Conservation (phyloP, 2,888 invertebrate species). For the Keiferia lycopersicella region DNA sequence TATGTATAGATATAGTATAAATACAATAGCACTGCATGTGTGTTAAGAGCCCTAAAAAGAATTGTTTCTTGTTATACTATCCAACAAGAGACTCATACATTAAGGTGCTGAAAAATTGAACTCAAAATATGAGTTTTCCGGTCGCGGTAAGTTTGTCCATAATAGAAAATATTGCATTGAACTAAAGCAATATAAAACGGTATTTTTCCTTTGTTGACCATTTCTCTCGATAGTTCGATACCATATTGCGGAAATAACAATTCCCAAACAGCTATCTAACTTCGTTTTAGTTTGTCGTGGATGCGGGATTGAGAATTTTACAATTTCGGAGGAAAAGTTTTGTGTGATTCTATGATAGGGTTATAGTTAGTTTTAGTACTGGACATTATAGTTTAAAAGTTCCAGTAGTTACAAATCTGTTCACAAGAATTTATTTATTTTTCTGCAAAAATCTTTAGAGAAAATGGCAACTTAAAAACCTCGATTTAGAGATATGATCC, state of each 20-base stretch:
- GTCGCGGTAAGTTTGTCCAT: neutral
- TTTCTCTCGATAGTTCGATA: neutral
- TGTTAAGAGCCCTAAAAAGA: too few species aligned
- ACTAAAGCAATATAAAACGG: conserved; percentile 10
- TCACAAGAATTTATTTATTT: too few species aligned
- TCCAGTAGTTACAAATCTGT: too few species aligned
- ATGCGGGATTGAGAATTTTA: neutral
- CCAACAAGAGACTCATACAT: too few species aligned
- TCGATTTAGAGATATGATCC: too few species aligned
- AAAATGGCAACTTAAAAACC: too few species aligned
- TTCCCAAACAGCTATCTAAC: conserved; percentile 15
- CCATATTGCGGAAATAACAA: conserved; percentile 22
- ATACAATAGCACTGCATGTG: too few species aligned
- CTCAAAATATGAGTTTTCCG: neutral
- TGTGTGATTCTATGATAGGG: neutral
- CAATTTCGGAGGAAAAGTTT: neutral
- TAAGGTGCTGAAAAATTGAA: neutral
- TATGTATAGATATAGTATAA: too few species aligned
- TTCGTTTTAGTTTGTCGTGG: too few species aligned
- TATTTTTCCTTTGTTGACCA: conserved; percentile 17
- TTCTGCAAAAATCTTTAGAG: too few species aligned
- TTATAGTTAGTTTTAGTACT: neutral
- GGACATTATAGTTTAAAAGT: too few species aligned
- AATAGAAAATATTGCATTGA: conserved; percentile 8
- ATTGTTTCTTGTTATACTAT: too few species aligned